Evolutionary conservation across 1,140 invertebrate genomes (phyloP), one percentile per base, ranked within the genome.

Genomic region (Charaxes varanes): DNA sequence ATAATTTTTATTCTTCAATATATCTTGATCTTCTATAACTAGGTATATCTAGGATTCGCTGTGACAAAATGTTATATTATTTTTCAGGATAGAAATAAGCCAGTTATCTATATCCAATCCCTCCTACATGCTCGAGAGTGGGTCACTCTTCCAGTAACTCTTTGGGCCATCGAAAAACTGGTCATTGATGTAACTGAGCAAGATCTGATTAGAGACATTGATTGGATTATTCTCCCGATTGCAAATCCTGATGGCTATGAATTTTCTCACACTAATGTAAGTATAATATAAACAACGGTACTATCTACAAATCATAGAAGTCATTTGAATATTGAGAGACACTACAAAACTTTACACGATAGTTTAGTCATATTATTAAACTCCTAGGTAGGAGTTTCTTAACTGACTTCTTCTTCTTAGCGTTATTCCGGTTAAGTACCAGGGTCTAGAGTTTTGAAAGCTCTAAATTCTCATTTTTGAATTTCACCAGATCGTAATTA

Each of bases 61-160:
- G n/a, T n/a, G n/a, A n/a, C n/a, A n/a, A n/a, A n/a, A n/a, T n/a
- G n/a, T 6, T 13, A 11, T 26, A 30, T 14, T 22, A 1, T 11
- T 26, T 41, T 40, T 12, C 30, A 46, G 43, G 15, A 15, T 4
- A 30, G 17, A 6, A 46, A 10, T 1, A 46, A 46, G 72, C 87
- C 79, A 62, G 86, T 65, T 42, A 45, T 84, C 2, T n/a, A 40
- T 88, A 89, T 62, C 85, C 88, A n/a, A 87, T 50, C 38, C 13
- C 21, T 43, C 7, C 34, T 90, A 76, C 67, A 88, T 62, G 87
- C 88, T n/a, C 72, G 88, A 4, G 89, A 90, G 63, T 93, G 92
- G 92, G 87, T 93, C 7, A 84, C 89, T 1, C 88, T 90, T n/a
- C 84, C 90, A 0, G 86, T 87, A 1, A 85, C 89, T 33, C 8